Base-by-base conservation (phyloP, 30 jellyfish, hydroid and myxozoan genomes). In the Chrysaora quinquecirrha region DNA sequence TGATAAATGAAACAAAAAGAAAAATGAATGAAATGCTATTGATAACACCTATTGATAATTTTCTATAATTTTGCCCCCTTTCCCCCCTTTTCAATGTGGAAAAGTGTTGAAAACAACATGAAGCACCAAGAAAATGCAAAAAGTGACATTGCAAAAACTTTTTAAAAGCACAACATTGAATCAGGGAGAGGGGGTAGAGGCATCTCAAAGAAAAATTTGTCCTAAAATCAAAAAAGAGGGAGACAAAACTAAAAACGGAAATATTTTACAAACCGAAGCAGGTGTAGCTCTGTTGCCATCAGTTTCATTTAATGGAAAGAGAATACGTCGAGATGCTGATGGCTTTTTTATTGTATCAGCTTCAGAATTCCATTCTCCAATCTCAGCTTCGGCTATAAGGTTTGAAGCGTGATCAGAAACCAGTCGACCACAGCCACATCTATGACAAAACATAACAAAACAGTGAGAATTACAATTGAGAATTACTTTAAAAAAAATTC, bases 261-360 rank as follows among this genome's bases (percentile, higher is more conserved):
- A n/a, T n/a, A n/a, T 6, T 16, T 6, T 43, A 43, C 75, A 11
- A 21, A 73, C 85, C 76, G 38, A 25, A 10, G 86, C 48, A 23
- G 86, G 11, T 46, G 27, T 52, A 30, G 86, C 63, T 52, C 56
- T 56, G 14, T 19, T 34, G 31, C 86, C 86, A 0, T n/a, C 48
- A 0, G 68, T 64, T 33, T 75, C 86, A 49, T 75, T 30, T 30
- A 75, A 22, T 10, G 14, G 30, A 20, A 75, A 75, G 16, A 28
- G 19, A 54, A 75, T 16, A 14, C 30, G 29, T 30, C 64, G 18
- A 0, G 64, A 38, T 6, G 1, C 25, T 1, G 86, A 75, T 1
- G n/a, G 22, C 38, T 63, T 27, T 23, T 18, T 20, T 7, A 3
- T 63, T 0, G 75, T 63, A 33, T 63, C 75, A 16, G 21, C 35